Conservation (phyloP, 2,888 invertebrate species). For the Nomada goodeniana region DNA sequence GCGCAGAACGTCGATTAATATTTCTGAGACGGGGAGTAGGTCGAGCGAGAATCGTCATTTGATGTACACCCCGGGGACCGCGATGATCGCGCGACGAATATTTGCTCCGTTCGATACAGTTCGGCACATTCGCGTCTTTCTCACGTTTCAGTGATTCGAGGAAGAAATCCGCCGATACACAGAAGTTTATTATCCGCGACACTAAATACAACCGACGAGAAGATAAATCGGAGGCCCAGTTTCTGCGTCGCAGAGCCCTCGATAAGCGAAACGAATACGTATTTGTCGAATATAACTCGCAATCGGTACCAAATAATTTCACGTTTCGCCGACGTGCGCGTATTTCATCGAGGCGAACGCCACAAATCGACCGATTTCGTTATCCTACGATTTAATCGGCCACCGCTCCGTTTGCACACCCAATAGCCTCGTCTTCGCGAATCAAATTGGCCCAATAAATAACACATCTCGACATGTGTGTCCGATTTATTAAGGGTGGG, state of each 20-base stretch:
- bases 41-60: conserved; percentile 14
- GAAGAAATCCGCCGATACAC: too few species aligned
- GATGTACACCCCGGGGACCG: neutral
- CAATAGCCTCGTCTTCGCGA: neutral
- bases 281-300: neutral
- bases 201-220: too few species aligned
- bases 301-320: neutral
- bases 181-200: too few species aligned
- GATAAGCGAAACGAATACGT: too few species aligned
- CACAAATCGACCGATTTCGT: neutral
- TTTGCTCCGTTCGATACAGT: neutral
- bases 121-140: neutral
- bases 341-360: neutral
- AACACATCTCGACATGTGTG: too few species aligned
- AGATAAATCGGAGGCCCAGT: neutral
- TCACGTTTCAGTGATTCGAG: too few species aligned
- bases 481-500: too few species aligned
- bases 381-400: neutral
- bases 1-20: conserved; percentile 30
- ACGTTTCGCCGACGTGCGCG: neutral
- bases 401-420: neutral
- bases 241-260: neutral
- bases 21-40: conserved; percentile 23
- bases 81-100: neutral
- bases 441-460: neutral